Base-by-base conservation (phyloP, 2,113 vertebrate species). In the Lycocorax pyrrhopterus region DNA sequence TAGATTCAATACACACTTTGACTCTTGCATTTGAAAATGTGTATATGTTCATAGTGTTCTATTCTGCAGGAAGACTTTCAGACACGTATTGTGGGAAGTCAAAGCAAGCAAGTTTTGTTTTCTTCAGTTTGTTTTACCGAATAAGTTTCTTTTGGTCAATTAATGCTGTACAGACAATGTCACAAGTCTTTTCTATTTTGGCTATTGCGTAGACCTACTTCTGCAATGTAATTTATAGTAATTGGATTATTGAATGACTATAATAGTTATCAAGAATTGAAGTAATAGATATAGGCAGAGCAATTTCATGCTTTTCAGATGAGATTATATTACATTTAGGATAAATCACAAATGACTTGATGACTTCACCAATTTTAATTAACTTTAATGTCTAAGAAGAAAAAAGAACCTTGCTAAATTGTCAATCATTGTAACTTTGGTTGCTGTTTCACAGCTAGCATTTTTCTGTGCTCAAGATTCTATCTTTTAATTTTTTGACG, bases 271-370 rank as follows among this genome's bases (percentile, higher is more conserved):
- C 89, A 97, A 96, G 90, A 95, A 95, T 59, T 91, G 79, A 96
- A 90, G 92, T 96, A 89, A 97, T 90, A 93, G 66, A 89, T 96
- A 94, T 78, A 96, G 94, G 91, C 96, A 97, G 93, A 93, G 81
- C 93, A 92, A 97, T 97, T 97, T 97, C 96, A 97, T 97, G 96
- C 96, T 94, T 96, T 97, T 96, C 96, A 97, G 90, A 95, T 90
- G 86, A 94, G 95, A 96, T 97, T 97, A 94, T 92, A 90, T 94
- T 96, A 72, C 73, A 91, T 91, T 96, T 93, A 90, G 87, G 52
- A 58, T 87, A 85, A 96, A 92, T 96, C 89, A 96, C 76, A 94
- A 95, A 85, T 94, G 84, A 94, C 76, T 96, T 58, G 37, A 88
- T 95, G 95, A 95, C 86, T 93, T 96, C 89, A 94, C 69, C 47